Evolutionary conservation across 1,140 invertebrate species (phyloP).

Genomic region (Scylla paramamosain): DNA sequence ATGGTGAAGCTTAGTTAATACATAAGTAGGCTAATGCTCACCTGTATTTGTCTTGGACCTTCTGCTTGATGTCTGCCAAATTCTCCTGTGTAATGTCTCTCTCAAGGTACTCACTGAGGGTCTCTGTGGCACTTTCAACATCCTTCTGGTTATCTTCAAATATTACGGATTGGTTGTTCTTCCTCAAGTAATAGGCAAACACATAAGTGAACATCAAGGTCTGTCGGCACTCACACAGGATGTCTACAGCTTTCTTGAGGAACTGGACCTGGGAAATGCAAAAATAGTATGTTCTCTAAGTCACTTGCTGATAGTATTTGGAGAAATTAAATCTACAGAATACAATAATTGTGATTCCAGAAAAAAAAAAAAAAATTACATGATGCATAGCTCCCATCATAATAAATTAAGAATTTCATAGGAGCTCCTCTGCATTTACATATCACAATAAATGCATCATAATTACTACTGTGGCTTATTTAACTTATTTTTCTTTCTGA

Average conservation of each 20-base stretch:
- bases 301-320: neutral
- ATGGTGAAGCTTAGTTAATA: too few relatives aligned
- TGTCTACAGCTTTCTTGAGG: constrained; percentile 98
- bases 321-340: neutral
- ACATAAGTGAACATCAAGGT: constrained; percentile 99
- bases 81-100: constrained; percentile 98
- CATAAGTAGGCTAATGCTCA: constrained; percentile 80
- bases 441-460: too few relatives aligned
- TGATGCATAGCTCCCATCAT: too few relatives aligned
- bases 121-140: constrained; percentile 97
- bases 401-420: too few relatives aligned
- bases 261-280: constrained; percentile 92
- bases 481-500: too few relatives aligned
- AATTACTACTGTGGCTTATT: too few relatives aligned
- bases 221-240: constrained; percentile 97
- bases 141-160: constrained; percentile 99
- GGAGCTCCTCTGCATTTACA: too few relatives aligned
- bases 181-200: constrained; percentile 98
- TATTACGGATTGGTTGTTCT: constrained; percentile 99
- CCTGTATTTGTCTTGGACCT: constrained; percentile 99
- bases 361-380: too few relatives aligned
- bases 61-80: constrained; percentile 98
- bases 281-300: constrained; percentile 54
- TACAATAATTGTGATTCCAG: too few relatives aligned
- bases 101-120: constrained; percentile 97